These are phyloP conservation scores for Penaeus chinensis DNA, from an alignment of 1,140 invertebrate genomes.

Conservation along the genomic window DNA sequence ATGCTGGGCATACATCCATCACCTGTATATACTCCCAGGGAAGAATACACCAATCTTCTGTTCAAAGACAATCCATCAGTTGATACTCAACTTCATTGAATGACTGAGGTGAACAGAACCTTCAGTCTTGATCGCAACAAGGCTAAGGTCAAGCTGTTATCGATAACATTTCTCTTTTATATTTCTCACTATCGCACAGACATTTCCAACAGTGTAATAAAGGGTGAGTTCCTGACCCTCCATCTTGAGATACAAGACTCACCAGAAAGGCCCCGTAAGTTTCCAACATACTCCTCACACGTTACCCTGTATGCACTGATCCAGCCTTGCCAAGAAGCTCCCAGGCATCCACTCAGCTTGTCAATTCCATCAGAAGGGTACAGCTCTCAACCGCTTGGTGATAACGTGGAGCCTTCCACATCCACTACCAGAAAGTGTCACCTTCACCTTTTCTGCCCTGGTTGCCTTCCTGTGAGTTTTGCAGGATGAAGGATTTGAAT, in stretches of 20 bases:
- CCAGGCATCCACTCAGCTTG: neutral
- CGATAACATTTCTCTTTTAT: conserved; percentile 13
- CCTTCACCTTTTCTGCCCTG: neutral
- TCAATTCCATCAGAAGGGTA: neutral
- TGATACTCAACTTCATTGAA: conserved; percentile 2
- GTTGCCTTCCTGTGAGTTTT: neutral
- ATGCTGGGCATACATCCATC: neutral
- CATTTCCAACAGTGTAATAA: neutral
- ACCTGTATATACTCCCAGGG: neutral
- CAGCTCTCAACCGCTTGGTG: neutral
- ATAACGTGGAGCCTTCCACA: neutral
- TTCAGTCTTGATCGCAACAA: neutral
- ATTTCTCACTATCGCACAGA: neutral
- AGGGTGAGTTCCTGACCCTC: neutral
- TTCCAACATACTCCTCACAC: neutral
- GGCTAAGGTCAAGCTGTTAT: conserved; percentile 29
- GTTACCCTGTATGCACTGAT: neutral
- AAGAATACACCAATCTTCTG: neutral
- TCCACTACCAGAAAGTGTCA: neutral
- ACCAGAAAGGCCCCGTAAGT: neutral
- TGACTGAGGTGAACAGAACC: neutral
- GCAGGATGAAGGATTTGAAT: neutral
- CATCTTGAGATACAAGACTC: neutral
- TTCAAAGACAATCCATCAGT: conserved; percentile 19
- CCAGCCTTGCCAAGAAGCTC: neutral